Conservation (phyloP, 2,113 vertebrate genomes). For the Grus americana region DNA sequence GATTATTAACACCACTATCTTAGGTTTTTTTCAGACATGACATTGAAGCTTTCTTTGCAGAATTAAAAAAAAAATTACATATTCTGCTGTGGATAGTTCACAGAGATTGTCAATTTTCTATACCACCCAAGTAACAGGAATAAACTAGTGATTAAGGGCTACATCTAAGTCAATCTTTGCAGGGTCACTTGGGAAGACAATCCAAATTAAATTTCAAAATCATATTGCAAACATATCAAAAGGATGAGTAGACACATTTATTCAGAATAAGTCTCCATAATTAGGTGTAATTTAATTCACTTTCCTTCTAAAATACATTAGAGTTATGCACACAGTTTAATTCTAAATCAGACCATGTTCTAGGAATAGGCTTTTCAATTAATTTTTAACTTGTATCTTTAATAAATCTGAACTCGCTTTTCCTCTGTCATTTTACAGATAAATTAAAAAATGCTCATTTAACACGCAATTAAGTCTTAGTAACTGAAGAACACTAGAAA, state of each 20-base stretch:
- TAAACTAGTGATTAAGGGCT: neutral
- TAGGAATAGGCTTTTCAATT: neutral
- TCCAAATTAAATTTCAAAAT: neutral
- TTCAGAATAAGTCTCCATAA: neutral
- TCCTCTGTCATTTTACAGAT: neutral
- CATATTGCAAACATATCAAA: neutral
- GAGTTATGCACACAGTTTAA: neutral
- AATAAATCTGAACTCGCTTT: neutral
- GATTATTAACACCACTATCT: neutral
- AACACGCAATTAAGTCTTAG: neutral
- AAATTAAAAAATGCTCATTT: neutral
- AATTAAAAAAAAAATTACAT: neutral
- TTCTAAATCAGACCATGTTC: neutral
- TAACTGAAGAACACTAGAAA: neutral
- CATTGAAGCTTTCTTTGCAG: neutral
- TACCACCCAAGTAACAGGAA: neutral
- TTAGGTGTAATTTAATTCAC: neutral
- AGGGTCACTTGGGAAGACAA: neutral
- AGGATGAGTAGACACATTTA: neutral
- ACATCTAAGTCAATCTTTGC: neutral
- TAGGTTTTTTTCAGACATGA: neutral
- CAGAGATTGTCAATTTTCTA: neutral
- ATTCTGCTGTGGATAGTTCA: neutral
- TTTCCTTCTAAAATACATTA: neutral
- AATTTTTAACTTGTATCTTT: neutral